These are phyloP conservation scores for Drosophila busckii DNA, from an alignment of 1,140 invertebrate species.

Conservation along the genomic window DNA sequence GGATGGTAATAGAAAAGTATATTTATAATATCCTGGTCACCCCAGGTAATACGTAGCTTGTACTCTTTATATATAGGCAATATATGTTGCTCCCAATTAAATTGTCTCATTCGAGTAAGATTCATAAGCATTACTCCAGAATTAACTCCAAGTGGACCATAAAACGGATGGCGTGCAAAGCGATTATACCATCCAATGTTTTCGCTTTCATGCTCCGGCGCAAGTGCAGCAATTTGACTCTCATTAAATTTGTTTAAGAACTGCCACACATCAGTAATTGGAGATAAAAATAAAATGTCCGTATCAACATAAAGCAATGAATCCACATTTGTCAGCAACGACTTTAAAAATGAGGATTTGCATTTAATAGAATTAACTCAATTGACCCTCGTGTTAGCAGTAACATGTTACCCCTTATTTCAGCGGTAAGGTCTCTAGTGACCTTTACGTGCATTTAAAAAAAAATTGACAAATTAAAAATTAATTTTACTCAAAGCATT, in stretches of 20 bases:
- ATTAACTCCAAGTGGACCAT: slow-evolving; percentile 94
- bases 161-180: slow-evolving; percentile 96
- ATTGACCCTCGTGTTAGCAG: too few species aligned
- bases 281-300: slow-evolving; percentile 92
- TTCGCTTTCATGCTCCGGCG: slow-evolving; percentile 93
- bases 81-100: slow-evolving; percentile 91
- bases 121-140: slow-evolving; percentile 99
- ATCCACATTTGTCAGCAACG: slow-evolving; percentile 82
- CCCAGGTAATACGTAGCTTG: slow-evolving; percentile 93
- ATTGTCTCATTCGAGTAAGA: slow-evolving; percentile 91
- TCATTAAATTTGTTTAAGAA: slow-evolving; percentile 91
- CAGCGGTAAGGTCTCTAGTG: too few species aligned
- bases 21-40: slow-evolving; percentile 98
- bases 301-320: slow-evolving; percentile 96
- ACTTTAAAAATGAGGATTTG: slow-evolving; percentile 19
- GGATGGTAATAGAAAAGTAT: slow-evolving; percentile 96
- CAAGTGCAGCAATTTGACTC: slow-evolving; percentile 91
- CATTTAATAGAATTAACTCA: neutral
- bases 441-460: too few species aligned
- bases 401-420: too few species aligned
- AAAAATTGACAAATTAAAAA: too few species aligned
- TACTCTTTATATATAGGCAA: slow-evolving; percentile 92
- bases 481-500: too few species aligned
- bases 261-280: slow-evolving; percentile 90
- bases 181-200: slow-evolving; percentile 97